These are phyloP conservation scores for Chaetodon trifasciatus DNA, from an alignment of 2,797 vertebrate genomes.

Conservation along the genomic window DNA sequence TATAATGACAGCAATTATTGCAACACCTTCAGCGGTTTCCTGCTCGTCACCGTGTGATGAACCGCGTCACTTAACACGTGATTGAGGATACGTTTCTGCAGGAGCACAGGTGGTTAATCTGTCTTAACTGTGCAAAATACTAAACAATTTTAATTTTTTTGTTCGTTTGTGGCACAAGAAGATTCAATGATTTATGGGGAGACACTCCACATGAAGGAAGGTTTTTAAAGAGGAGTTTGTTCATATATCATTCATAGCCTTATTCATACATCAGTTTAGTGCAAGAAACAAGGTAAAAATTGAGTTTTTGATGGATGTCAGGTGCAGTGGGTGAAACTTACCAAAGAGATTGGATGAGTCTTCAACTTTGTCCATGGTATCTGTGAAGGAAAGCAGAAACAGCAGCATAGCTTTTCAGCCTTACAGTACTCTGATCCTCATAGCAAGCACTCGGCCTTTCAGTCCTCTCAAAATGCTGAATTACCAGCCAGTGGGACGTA, in stretches of 20 bases:
- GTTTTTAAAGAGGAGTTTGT: no score
- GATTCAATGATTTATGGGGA: background rate
- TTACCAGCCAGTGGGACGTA: background rate
- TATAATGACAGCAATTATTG: background rate
- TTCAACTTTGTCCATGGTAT: slow-evolving; percentile 99
- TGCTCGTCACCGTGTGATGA: slow-evolving; percentile 39
- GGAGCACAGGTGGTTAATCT: background rate
- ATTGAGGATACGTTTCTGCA: background rate
- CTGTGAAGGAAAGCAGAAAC: slow-evolving; percentile 78
- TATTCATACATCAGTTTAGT: no score
- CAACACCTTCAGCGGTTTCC: slow-evolving; percentile 45
- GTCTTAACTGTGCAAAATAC: background rate
- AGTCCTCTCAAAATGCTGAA: background rate
- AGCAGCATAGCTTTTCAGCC: slow-evolving; percentile 17
- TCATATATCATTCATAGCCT: no score
- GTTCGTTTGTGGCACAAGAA: background rate
- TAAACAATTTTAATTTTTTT: background rate
- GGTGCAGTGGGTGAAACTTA: slow-evolving; percentile 78
- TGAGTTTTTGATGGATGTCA: background rate
- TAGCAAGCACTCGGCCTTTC: background rate
- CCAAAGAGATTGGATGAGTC: slow-evolving; percentile 96
- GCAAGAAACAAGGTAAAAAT: no score
- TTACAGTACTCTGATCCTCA: background rate
- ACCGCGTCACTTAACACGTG: background rate
- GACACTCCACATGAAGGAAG: background rate